phyloP scores from a whole-genome alignment of 2,797 vertebrate species.

The Heteromormyrus szaboi region DNA sequence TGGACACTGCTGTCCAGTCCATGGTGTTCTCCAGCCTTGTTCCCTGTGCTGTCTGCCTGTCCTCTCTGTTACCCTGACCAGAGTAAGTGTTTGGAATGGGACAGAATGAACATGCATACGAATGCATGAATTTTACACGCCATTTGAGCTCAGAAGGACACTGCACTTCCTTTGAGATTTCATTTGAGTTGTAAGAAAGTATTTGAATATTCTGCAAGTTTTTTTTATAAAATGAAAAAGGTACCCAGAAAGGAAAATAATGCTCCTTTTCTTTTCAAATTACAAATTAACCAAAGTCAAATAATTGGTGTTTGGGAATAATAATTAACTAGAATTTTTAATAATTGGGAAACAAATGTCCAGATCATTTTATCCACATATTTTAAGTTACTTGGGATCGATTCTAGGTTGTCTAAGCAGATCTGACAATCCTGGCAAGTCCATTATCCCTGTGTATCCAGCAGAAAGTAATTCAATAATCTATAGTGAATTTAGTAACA shows the following conservation, averaged over 20 bases:
- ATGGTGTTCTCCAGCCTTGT: background rate
- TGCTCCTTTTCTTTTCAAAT: background rate
- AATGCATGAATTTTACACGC: background rate
- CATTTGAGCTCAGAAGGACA: background rate
- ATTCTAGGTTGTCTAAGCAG: background rate
- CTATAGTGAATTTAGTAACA: background rate
- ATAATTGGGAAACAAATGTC: background rate
- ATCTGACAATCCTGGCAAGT: background rate
- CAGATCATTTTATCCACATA: background rate
- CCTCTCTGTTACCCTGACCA: background rate
- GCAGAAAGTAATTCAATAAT: background rate
- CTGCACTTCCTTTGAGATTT: background rate
- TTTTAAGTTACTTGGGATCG: background rate
- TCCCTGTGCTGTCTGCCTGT: background rate
- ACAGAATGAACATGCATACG: background rate
- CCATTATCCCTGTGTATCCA: background rate
- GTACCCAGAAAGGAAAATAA: background rate
- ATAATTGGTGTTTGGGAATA: too few relatives aligned
- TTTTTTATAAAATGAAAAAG: background rate
- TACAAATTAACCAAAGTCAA: background rate
- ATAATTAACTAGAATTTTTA: too few relatives aligned
- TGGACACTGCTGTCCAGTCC: background rate
- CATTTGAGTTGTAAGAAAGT: background rate
- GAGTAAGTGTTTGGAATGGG: background rate
- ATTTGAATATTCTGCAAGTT: background rate